These are phyloP conservation scores for Siniperca knerii DNA, from an alignment of 2,113 vertebrate species.

Conservation along the genomic window DNA sequence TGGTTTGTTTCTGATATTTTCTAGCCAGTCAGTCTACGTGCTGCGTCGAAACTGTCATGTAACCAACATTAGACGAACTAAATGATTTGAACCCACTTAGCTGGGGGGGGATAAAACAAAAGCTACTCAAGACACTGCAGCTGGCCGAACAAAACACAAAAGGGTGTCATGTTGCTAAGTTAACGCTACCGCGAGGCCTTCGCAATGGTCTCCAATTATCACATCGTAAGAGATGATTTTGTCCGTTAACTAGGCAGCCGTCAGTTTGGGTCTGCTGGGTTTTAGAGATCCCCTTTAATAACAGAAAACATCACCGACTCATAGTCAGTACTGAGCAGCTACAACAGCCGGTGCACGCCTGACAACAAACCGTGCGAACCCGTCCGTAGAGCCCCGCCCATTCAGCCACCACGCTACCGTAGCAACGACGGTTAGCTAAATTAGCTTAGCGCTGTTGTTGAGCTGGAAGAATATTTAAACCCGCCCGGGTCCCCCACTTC, in stretches of 20 bases:
- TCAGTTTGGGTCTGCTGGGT: background rate
- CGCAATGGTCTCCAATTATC: too few relatives aligned
- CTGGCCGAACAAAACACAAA: background rate
- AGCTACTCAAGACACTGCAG: too few relatives aligned
- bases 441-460: background rate
- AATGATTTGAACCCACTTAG: too few relatives aligned
- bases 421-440: background rate
- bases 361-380: background rate
- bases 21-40: background rate
- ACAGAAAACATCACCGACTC: background rate
- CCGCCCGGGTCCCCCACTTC: background rate
- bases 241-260: background rate
- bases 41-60: too few relatives aligned
- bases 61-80: too few relatives aligned
- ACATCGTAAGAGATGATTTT: too few relatives aligned
- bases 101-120: too few relatives aligned
- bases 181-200: background rate
- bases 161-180: background rate
- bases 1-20: background rate
- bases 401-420: background rate
- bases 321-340: too few relatives aligned
- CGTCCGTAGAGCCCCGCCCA: background rate
- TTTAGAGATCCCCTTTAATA: background rate
- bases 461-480: too few relatives aligned
- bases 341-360: background rate